Evolutionary conservation across 2,797 vertebrate genomes (phyloP), one percentile per base, ranked within the genome.

Genomic region (Oreonectes daqikongensis): DNA sequence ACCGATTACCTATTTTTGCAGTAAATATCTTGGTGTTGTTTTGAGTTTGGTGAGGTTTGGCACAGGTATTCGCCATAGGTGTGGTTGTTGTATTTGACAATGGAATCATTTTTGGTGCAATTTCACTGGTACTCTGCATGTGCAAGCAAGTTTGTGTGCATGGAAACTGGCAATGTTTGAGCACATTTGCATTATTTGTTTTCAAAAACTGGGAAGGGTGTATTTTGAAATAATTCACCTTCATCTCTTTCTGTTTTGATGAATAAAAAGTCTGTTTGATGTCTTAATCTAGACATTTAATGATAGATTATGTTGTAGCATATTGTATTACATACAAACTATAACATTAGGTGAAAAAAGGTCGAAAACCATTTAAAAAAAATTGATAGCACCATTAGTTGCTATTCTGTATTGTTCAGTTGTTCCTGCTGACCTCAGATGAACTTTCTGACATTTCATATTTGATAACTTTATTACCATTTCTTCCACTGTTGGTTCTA

Each of bases 1-100:
- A n/a, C n/a, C n/a, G n/a, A n/a, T 5, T 66, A 22, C 48, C n/a
- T 22, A 50, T 69, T 57, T 48, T 81, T 32, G 8, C 28, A 68
- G 50, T 42, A 44, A n/a, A 2, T 46, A 35, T 78, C 35, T 72
- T 72, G 65, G 17, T 75, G 20, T 26, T 22, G 11, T 70, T 65
- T 24, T 14, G 9, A 68, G 42, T 75, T 64, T 64, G 18, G n/a
- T 79, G 22, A 57, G 57, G 40, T 38, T 68, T 68, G 48, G 55
- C 18, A 28, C 69, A 71, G 72, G 65, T 81, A 66, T 81, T 66
- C 35, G 18, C 35, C 14, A 8, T 68, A 52, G 70, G 77, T 71
- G 79, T 77, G 73, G 67, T 68, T 60, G n/a, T 70, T 74, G 53
- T 69, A 9, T 73, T 50, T 72, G 20, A 61, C 46, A 12, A 20